Evolutionary conservation across 2,797 vertebrate genomes (phyloP).

Genomic region (Helostoma temminkii): DNA sequence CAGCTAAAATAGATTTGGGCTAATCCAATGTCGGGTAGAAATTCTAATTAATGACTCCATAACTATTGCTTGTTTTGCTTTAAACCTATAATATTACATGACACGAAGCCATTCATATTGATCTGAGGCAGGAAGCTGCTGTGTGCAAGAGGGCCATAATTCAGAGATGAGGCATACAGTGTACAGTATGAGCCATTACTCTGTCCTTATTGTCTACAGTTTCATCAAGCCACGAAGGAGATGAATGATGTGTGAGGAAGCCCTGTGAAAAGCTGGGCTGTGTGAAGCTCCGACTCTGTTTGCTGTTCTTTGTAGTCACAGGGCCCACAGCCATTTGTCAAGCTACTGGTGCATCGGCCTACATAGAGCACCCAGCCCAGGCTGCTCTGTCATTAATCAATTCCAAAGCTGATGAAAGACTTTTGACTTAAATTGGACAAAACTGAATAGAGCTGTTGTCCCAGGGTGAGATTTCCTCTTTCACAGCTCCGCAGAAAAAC

Average conservation of each 20-base stretch:
- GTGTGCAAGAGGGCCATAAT: slow-evolving; percentile 4
- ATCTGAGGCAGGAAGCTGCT: slow-evolving; percentile 10
- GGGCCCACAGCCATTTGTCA: slow-evolving; percentile 78
- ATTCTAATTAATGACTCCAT: neutral
- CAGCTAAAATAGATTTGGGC: neutral
- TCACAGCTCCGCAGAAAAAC: slow-evolving; percentile 22
- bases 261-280: slow-evolving; percentile 62
- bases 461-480: slow-evolving; percentile 34
- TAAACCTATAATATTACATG: neutral
- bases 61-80: slow-evolving; percentile 1
- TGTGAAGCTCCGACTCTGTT: slow-evolving; percentile 69
- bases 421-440: slow-evolving; percentile 71
- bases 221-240: slow-evolving; percentile 77
- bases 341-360: slow-evolving; percentile 58
- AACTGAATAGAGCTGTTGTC: slow-evolving; percentile 61
- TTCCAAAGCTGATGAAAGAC: slow-evolving; percentile 63
- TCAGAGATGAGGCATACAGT: slow-evolving; percentile 30
- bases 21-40: neutral
- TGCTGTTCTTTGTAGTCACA: slow-evolving; percentile 77
- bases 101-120: neutral
- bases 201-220: slow-evolving; percentile 64
- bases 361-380: slow-evolving; percentile 50
- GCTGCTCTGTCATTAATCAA: slow-evolving; percentile 75
- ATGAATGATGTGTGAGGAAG: slow-evolving; percentile 73
- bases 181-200: slow-evolving; percentile 43